Conservation (phyloP, 2,113 vertebrate species). For the Ranitomeya variabilis region DNA sequence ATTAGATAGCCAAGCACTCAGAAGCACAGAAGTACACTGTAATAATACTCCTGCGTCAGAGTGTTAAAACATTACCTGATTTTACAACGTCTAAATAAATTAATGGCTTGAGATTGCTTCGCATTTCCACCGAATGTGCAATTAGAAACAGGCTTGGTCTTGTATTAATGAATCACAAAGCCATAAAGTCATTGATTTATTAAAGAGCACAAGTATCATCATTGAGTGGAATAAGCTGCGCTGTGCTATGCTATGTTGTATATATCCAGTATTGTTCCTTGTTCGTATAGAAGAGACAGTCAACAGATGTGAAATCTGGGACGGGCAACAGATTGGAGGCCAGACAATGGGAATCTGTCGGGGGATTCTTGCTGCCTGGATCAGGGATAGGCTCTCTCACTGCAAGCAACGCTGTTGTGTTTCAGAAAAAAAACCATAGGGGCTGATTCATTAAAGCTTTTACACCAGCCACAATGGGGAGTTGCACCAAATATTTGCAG, state of each 20-base stretch:
- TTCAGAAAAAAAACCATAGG: no score
- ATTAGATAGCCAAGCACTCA: conserved; percentile 31
- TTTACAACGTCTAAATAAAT: conserved; percentile 29
- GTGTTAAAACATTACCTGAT: conserved; percentile 47
- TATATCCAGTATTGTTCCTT: background rate
- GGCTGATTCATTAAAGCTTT: no score
- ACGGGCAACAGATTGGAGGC: background rate
- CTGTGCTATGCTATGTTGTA: background rate
- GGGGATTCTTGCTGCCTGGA: background rate
- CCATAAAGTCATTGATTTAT: background rate
- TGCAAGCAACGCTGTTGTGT: no score
- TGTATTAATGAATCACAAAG: conserved; percentile 4
- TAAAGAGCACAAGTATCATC: background rate
- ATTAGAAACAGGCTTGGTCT: conserved; percentile 11
- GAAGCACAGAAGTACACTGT: conserved; percentile 24
- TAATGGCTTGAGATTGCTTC: conserved; percentile 23
- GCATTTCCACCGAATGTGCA: background rate
- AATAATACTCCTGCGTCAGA: conserved; percentile 28
- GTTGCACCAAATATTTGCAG: no score
- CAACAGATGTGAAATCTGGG: background rate
- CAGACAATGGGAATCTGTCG: no score
- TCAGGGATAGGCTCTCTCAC: background rate
- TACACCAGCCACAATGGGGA: no score
- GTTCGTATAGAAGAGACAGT: no score
- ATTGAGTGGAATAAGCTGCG: background rate